Evolutionary conservation across 2,888 invertebrate genomes (phyloP).

Genomic region (Eristalis tenax): DNA sequence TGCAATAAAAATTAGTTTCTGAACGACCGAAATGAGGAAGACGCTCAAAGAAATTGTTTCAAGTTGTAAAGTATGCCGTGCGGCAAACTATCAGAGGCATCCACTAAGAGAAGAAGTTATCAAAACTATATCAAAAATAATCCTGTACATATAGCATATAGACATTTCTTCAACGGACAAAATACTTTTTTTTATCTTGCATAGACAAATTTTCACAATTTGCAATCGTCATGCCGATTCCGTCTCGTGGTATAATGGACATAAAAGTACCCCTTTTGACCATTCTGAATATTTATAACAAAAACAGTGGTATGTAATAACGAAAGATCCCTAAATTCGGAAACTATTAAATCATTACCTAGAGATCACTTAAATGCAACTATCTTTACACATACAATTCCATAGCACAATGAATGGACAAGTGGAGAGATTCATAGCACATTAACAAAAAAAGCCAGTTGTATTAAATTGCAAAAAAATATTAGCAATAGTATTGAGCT

Average conservation of each 20-base stretch:
- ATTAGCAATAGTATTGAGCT: neutral
- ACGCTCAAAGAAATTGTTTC: constrained; percentile 26
- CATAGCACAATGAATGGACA: constrained; percentile 19
- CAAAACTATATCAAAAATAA: constrained; percentile 11
- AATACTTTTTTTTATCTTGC: neutral
- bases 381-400: neutral
- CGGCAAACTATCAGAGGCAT: too few species aligned
- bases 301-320: constrained; percentile 14
- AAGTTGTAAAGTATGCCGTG: neutral
- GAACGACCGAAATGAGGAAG: constrained; percentile 20
- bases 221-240: neutral
- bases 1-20: too few species aligned
- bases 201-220: constrained; percentile 24
- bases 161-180: constrained; percentile 29
- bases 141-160: constrained; percentile 4
- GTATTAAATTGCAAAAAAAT: neutral
- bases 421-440: constrained; percentile 33
- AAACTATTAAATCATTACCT: constrained; percentile 4
- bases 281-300: neutral
- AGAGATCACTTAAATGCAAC: neutral
- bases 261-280: constrained; percentile 11
- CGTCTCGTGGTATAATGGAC: constrained; percentile 20
- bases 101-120: neutral
- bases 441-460: constrained; percentile 11
- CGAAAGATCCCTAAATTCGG: neutral